A percentile compares a stretch with the other conserved stretches of the same genome.
These are phyloP conservation scores for Amia ocellicauda DNA, from an alignment of 2,113 vertebrate genomes.

Conservation along the genomic window DNA sequence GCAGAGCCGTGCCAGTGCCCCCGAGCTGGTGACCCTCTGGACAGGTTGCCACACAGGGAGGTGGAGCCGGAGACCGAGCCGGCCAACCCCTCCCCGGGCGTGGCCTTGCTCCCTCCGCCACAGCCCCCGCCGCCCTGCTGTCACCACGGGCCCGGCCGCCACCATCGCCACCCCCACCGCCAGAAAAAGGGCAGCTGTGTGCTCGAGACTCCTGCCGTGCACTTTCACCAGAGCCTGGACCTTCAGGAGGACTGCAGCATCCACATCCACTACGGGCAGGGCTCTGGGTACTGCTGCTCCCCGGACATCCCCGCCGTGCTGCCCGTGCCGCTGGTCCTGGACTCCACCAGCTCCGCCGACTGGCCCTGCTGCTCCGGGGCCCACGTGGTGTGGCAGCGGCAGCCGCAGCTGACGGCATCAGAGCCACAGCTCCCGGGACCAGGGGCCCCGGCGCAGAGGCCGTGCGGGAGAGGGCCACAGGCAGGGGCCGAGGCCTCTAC, in stretches of 20 bases:
- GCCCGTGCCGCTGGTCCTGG: constrained; percentile 70
- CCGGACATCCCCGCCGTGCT: constrained; percentile 72
- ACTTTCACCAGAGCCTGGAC: constrained; percentile 69
- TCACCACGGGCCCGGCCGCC: constrained; percentile 62
- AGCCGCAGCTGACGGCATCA: constrained; percentile 62
- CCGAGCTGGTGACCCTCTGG: constrained; percentile 44
- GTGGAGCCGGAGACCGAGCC: constrained; percentile 51
- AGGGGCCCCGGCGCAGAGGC: constrained; percentile 52
- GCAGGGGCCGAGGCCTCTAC: constrained; percentile 47
- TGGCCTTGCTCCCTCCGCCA: constrained; percentile 27
- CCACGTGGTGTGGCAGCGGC: constrained; percentile 76
- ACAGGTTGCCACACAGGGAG: constrained; percentile 41
- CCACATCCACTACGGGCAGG: constrained; percentile 61
- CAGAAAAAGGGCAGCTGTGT: constrained; percentile 67
- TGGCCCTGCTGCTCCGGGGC: constrained; percentile 57
- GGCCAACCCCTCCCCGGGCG: constrained; percentile 29
- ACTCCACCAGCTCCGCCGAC: constrained; percentile 64
- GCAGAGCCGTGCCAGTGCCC: constrained; percentile 60
- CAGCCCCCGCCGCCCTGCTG: constrained; percentile 54
- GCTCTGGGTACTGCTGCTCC: constrained; percentile 63
- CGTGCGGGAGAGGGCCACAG: constrained; percentile 49
- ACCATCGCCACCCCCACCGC: constrained; percentile 63
- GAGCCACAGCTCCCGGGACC: constrained; percentile 69
- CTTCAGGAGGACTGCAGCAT: constrained; percentile 62
- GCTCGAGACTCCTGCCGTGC: constrained; percentile 58